Conservation (phyloP, 2,797 vertebrate genomes). For the Microctenopoma lineatum region DNA sequence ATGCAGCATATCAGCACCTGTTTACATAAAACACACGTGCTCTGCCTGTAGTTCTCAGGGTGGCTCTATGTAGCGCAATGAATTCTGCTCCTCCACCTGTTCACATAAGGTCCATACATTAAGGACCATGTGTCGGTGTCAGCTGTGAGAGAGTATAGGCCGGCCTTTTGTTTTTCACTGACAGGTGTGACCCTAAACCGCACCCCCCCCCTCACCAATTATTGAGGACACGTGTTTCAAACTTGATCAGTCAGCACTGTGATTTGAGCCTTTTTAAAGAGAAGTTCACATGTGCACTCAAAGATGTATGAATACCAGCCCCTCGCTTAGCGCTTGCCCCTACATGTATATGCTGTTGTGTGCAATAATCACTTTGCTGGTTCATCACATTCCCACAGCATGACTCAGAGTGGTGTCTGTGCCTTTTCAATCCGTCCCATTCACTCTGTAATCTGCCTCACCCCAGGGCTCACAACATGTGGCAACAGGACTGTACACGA, state of each 20-base stretch:
- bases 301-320: not conserved
- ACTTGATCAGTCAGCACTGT: conserved; percentile 56
- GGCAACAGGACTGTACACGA: conserved; percentile 28
- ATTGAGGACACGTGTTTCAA: conserved; percentile 45
- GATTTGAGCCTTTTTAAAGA: conserved; percentile 44
- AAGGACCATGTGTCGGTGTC: conserved; percentile 67
- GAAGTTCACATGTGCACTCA: conserved; percentile 27
- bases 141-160: conserved; percentile 67
- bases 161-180: conserved; percentile 72
- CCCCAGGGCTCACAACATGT: conserved; percentile 46
- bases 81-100: conserved; percentile 57
- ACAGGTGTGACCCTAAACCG: conserved; percentile 74
- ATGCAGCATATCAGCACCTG: conserved; percentile 5
- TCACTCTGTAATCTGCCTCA: conserved; percentile 74
- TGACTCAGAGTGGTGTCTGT: conserved; percentile 74
- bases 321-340: not conserved
- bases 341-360: conserved; percentile 33
- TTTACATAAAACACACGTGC: conserved; percentile 34
- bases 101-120: conserved; percentile 38
- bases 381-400: conserved; percentile 83
- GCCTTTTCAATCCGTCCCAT: conserved; percentile 69
- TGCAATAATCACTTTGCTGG: conserved; percentile 71
- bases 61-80: conserved; percentile 4
- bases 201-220: conserved; percentile 13
- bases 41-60: conserved; percentile 14